Percentiles rank a stretch among this genome's conserved stretches.
These are phyloP conservation scores for Pseudoips prasinana DNA, from an alignment of 2,888 invertebrate genomes.

Conservation along the genomic window DNA sequence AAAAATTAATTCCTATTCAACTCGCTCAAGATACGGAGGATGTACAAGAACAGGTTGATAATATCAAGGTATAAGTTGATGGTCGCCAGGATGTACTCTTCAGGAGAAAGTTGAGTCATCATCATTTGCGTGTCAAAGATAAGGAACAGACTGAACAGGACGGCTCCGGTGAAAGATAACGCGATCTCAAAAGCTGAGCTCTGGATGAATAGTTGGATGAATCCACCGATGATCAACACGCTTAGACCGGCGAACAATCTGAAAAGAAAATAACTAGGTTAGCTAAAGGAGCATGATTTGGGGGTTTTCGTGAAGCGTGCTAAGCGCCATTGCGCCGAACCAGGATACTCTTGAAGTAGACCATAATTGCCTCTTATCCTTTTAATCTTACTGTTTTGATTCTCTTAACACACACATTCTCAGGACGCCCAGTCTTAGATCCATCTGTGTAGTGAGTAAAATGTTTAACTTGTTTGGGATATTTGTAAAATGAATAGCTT, in stretches of 20 bases:
- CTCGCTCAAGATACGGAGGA: conserved; percentile 87
- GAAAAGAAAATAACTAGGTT: conserved; percentile 34
- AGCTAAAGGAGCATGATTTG: too few species aligned
- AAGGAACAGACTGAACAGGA: conserved; percentile 90
- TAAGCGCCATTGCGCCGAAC: too few species aligned
- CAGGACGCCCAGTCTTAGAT: too few species aligned
- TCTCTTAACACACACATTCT: too few species aligned
- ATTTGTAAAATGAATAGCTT: too few species aligned
- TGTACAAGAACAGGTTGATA: conserved; percentile 91
- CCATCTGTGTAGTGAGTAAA: too few species aligned
- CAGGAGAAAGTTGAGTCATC: conserved; percentile 90
- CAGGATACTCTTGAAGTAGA: too few species aligned
- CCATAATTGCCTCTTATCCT: too few species aligned
- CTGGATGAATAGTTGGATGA: conserved; percentile 89
- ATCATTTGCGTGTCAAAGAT: conserved; percentile 93
- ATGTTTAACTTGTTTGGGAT: too few species aligned
- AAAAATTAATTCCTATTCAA: conserved; percentile 71
- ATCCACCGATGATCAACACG: conserved; percentile 86
- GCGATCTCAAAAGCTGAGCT: conserved; percentile 86
- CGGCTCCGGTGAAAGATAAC: conserved; percentile 87
- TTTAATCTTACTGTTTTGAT: too few species aligned
- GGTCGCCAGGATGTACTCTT: conserved; percentile 93
- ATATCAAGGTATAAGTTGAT: conserved; percentile 94
- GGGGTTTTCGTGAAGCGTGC: too few species aligned
- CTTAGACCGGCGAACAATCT: conserved; percentile 86